A percentile compares a stretch with the other conserved stretches of the same genome.
phyloP scores from a whole-genome alignment of 2,797 vertebrate species.

The Pipistrellus nathusii region DNA sequence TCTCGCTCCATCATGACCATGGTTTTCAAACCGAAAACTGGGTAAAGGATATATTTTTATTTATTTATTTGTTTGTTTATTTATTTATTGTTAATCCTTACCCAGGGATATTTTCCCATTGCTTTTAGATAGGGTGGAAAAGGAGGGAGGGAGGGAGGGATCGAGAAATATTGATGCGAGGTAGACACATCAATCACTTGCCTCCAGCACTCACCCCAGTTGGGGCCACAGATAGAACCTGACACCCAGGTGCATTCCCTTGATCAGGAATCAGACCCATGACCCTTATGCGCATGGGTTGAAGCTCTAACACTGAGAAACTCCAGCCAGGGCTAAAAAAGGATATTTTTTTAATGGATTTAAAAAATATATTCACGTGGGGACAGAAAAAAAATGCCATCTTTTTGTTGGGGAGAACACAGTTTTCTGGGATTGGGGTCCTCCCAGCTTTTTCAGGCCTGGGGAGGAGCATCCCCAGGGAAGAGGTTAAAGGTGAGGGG shows the following conservation, averaged over 20 bases:
- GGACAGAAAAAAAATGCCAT: background rate
- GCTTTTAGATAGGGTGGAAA: background rate
- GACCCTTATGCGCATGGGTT: background rate
- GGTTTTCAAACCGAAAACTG: background rate
- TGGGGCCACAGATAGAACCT: background rate
- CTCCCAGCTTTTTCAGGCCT: background rate
- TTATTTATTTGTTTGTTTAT: rapidly evolving
- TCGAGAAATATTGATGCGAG: background rate
- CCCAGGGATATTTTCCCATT: background rate
- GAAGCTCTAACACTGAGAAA: background rate
- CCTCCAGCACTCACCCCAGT: background rate
- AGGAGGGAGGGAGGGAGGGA: background rate
- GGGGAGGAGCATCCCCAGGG: background rate
- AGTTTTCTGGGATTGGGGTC: background rate
- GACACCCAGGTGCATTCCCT: background rate
- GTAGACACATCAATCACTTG: background rate
- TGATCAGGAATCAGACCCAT: background rate
- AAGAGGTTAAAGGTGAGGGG: background rate
- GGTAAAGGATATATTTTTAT: background rate
- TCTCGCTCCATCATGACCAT: rapidly evolving
- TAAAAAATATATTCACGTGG: background rate
- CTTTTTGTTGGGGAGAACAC: background rate
- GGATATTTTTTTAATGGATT: background rate
- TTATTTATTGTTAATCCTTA: background rate
- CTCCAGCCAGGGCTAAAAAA: background rate